Evolutionary conservation across 2,113 vertebrate genomes (phyloP).

Genomic region (Sigmodon hispidus): DNA sequence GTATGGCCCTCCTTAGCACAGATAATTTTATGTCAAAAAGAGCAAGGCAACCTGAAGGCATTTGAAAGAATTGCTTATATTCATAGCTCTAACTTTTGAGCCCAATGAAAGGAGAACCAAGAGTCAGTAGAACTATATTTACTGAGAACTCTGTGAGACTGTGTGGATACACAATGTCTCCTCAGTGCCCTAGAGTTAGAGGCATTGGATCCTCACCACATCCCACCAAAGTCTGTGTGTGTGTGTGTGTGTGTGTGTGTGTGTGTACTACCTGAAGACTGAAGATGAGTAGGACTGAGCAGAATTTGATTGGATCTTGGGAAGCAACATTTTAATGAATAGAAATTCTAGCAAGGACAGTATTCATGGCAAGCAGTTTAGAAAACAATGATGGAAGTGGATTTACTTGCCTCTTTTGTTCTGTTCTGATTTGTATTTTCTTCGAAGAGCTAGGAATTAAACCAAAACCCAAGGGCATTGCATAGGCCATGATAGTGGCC

Average conservation of each 20-base stretch:
- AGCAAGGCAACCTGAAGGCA: background rate
- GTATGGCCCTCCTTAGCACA: background rate
- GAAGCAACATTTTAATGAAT: background rate
- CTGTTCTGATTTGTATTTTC: background rate
- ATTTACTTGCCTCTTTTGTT: background rate
- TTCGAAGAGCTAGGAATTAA: background rate
- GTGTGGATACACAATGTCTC: background rate
- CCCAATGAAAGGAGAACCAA: background rate
- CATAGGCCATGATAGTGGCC: too few species aligned
- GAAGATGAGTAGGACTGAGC: background rate
- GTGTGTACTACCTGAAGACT: background rate
- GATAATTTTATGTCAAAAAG: background rate
- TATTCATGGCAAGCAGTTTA: background rate
- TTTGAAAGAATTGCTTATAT: background rate
- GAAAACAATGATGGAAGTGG: background rate
- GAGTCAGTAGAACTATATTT: background rate
- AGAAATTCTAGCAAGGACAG: background rate
- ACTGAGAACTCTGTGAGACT: background rate
- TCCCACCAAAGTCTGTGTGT: background rate
- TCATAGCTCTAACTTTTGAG: background rate
- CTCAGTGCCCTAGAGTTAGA: background rate
- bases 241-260: background rate
- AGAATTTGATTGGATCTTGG: background rate
- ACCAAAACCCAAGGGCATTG: background rate
- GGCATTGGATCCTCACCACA: background rate